Percentiles rank a stretch among this genome's conserved stretches.
Conservation (phyloP, 2,888 invertebrate species). For the Norana najaformis region DNA sequence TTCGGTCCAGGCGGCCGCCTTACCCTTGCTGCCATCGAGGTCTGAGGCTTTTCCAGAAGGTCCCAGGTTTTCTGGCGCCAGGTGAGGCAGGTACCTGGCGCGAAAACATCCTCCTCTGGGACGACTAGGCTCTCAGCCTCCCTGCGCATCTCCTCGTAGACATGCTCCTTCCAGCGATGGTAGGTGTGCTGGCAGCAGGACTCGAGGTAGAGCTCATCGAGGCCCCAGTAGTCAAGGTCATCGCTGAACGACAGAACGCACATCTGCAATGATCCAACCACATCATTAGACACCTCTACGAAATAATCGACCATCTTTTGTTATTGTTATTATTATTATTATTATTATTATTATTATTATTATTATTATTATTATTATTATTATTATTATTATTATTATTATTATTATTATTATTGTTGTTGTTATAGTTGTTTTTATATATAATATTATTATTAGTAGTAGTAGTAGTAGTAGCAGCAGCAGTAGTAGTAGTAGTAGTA, state of each 20-base stretch:
- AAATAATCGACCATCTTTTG: background rate
- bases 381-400: no score
- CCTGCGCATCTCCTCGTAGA: slow-evolving; percentile 98
- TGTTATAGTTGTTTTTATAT: no score
- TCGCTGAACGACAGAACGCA: slow-evolving; percentile 97
- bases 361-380: no score
- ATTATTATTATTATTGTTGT: no score
- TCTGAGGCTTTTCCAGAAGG: slow-evolving; percentile 93
- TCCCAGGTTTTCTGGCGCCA: slow-evolving; percentile 98
- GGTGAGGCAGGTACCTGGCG: slow-evolving; percentile 90
- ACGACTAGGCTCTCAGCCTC: slow-evolving; percentile 92
- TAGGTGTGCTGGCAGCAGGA: slow-evolving; percentile 98
- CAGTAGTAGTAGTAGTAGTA: no score
- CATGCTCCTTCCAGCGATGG: slow-evolving; percentile 95
- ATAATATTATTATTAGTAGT: no score
- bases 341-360: no score
- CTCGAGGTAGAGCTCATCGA: slow-evolving; percentile 94
- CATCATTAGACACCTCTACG: no score
- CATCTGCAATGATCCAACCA: no score
- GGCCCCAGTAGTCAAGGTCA: slow-evolving; percentile 97
- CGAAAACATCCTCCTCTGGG: slow-evolving; percentile 90
- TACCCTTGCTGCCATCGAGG: slow-evolving; percentile 95
- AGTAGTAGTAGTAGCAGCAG: no score
- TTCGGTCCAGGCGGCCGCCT: slow-evolving; percentile 58
- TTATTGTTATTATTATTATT: no score